phyloP scores from a whole-genome alignment of 2,888 invertebrate genomes.

The Thereva nobilitata region DNA sequence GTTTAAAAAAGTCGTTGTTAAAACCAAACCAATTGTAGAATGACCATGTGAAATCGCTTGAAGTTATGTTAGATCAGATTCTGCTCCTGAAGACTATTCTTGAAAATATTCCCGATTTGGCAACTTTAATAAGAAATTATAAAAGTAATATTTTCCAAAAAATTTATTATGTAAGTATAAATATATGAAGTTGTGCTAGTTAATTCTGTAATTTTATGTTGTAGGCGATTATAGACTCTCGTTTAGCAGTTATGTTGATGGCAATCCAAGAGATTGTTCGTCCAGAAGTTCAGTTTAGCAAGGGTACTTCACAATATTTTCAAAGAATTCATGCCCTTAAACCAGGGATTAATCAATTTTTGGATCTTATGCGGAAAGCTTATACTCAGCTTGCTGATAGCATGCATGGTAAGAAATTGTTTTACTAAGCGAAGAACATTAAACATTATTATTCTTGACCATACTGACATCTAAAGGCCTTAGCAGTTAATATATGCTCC shows the following conservation, averaged over 20 bases:
- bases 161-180: slow-evolving; percentile 39
- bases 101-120: slow-evolving; percentile 70
- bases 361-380: slow-evolving; percentile 81
- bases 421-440: too few species aligned
- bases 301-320: slow-evolving; percentile 61
- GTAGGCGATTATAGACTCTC: slow-evolving; percentile 36
- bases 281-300: slow-evolving; percentile 63
- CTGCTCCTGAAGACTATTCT: slow-evolving; percentile 77
- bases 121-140: slow-evolving; percentile 23
- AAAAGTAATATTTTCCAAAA: slow-evolving; percentile 46
- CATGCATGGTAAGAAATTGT: slow-evolving; percentile 66
- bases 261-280: slow-evolving; percentile 60
- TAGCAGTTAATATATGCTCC: too few species aligned
- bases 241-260: slow-evolving; percentile 35
- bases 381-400: slow-evolving; percentile 87
- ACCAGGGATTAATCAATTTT: slow-evolving; percentile 72
- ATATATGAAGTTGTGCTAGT: not conserved
- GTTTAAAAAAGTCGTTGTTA: too few species aligned
- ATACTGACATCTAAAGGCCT: too few species aligned
- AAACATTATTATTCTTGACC: too few species aligned
- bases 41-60: slow-evolving; percentile 62
- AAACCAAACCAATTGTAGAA: slow-evolving; percentile 55
- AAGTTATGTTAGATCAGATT: slow-evolving; percentile 77
- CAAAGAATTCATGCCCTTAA: slow-evolving; percentile 76
- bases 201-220: not conserved